Base-by-base conservation (phyloP, 2,888 invertebrate genomes). In the Callosobruchus maculatus region DNA sequence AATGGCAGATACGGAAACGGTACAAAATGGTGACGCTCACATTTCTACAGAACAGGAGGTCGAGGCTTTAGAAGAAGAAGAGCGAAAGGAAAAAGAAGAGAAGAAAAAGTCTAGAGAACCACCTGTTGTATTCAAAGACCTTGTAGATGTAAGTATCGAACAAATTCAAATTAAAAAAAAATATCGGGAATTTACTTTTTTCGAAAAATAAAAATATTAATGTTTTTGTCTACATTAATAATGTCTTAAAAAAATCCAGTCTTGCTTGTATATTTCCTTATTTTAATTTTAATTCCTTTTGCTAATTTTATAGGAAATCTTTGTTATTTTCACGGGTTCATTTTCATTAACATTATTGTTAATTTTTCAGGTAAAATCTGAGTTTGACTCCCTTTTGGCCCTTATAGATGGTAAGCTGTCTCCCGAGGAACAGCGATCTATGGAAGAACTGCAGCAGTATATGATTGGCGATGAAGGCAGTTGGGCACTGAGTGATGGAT, bases 401-500 rank as follows among this genome's bases (percentile, higher is more conserved):
- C 86, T 93, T 71, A 89, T 95, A 73, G 93, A 93, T 75, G 93
- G 92, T 31, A 91, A 92, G 85, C 88, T 97, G 77, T 90, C 90
- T 72, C 90, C 92, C 18, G 95, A 94, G 76, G 96, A 97, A 85
- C 90, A 91, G 83, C 90, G 90, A 81, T 93, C 93, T 80, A 88
- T 96, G 84, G 93, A 93, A 81, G 97, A 97, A 88, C 88, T 97
- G 81, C 92, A 94, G 84, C 95, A 95, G 87, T 97, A 97, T 88
- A 91, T 97, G 86, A 89, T 96, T 80, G 94, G 94, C 80, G 94
- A 95, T 81, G 96, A 97, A 85, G 97, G 97, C 74, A 95, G 95
- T 82, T 97, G 97, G 97, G 95, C 96, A 74, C 89, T 97, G 22
- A 95, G 96, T 13, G 97, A 97, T 82, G 93, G 94, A 81, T 97